Percentiles rank a stretch among this genome's conserved stretches.
These are phyloP conservation scores for Gryllus bimaculatus DNA, from an alignment of 1,140 invertebrate genomes.

Conservation along the genomic window DNA sequence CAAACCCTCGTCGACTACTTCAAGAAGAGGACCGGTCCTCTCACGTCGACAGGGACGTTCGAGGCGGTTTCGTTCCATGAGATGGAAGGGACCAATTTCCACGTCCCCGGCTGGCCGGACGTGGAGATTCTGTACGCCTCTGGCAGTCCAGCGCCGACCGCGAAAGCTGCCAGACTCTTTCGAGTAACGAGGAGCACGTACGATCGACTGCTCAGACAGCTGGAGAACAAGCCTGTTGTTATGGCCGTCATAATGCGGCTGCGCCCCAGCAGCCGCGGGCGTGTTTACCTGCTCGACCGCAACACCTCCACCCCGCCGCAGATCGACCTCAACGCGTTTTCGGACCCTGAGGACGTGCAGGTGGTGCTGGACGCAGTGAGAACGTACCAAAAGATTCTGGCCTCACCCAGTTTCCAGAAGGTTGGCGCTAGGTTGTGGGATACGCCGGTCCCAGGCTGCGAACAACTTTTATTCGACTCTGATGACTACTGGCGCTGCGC, in stretches of 20 bases:
- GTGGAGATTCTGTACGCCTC: conserved; percentile 59
- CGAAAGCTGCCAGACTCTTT: conserved; percentile 41
- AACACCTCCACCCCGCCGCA: conserved; percentile 67
- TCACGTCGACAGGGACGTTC: neutral
- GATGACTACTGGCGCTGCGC: conserved; percentile 19
- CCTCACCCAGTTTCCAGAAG: conserved; percentile 48
- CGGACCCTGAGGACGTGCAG: conserved; percentile 34
- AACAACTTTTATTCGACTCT: neutral
- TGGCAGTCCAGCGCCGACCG: conserved; percentile 42
- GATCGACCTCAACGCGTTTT: conserved; percentile 51
- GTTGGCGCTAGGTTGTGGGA: conserved; percentile 32
- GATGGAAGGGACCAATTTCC: neutral
- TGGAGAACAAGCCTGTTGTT: conserved; percentile 45
- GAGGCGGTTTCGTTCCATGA: neutral
- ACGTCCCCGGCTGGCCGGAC: conserved; percentile 50
- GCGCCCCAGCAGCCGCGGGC: conserved; percentile 63
- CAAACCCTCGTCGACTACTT: neutral
- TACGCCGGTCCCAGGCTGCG: conserved; percentile 24
- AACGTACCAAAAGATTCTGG: conserved; percentile 48
- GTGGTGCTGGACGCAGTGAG: conserved; percentile 43
- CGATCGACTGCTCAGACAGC: conserved; percentile 38
- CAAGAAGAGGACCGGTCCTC: neutral
- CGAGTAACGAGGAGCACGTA: conserved; percentile 45
- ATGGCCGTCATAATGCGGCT: conserved; percentile 59
- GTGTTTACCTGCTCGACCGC: conserved; percentile 50